phyloP scores from a whole-genome alignment of 2,888 invertebrate genomes.

The Diadegma fenestrale region DNA sequence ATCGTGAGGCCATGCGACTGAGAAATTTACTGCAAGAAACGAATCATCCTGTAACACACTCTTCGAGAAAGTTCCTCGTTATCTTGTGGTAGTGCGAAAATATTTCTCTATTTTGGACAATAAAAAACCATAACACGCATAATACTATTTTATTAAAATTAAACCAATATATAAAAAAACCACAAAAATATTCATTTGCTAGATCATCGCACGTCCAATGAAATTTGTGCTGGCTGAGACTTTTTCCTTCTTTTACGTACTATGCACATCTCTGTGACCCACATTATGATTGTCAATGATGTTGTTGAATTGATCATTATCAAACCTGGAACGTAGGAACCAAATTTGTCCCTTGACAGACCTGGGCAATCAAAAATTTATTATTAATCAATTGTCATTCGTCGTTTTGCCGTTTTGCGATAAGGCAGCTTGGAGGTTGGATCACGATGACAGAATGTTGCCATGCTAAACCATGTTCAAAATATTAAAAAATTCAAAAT shows the following conservation, averaged over 20 bases:
- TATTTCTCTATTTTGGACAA: slow-evolving; percentile 15
- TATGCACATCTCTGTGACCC: slow-evolving; percentile 85
- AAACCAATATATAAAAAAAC: slow-evolving; percentile 19
- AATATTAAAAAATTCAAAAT: too few species aligned
- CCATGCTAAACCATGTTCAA: too few species aligned
- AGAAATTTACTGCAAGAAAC: slow-evolving; percentile 37
- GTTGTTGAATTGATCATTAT: slow-evolving; percentile 88
- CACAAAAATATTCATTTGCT: slow-evolving; percentile 20
- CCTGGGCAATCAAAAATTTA: slow-evolving; percentile 84
- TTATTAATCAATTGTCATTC: not conserved
- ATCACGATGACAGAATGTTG: too few species aligned
- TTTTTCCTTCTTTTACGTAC: slow-evolving; percentile 62
- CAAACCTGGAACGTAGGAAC: slow-evolving; percentile 87
- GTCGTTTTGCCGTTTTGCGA: not conserved
- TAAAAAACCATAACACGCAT: slow-evolving; percentile 2
- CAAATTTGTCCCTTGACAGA: slow-evolving; percentile 87
- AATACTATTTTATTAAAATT: slow-evolving; percentile 28
- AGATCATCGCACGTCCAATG: slow-evolving; percentile 57
- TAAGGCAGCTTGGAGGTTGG: not conserved
- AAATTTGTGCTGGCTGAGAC: slow-evolving; percentile 38
- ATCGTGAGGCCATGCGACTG: slow-evolving; percentile 1
- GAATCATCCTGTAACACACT: slow-evolving; percentile 20
- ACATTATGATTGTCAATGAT: slow-evolving; percentile 87
- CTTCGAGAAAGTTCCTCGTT: slow-evolving; percentile 37
- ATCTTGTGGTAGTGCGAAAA: slow-evolving; percentile 14